These are phyloP conservation scores for Maniola jurtina DNA, from an alignment of 1,140 invertebrate genomes.

Conservation along the genomic window DNA sequence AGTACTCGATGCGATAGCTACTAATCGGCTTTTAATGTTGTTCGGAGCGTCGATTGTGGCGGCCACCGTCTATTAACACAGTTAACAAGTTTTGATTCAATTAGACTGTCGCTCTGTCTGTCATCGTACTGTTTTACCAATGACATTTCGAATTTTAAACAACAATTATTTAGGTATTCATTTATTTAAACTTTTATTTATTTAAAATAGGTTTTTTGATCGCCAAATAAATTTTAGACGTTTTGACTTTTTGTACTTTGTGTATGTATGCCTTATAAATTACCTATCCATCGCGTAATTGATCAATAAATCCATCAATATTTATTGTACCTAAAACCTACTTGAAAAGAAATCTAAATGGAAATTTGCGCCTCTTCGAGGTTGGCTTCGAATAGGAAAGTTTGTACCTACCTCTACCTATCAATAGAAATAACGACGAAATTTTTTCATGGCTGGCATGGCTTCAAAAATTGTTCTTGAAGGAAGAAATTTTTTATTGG, in stretches of 20 bases:
- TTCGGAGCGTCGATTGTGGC: conserved; percentile 44
- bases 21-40: conserved; percentile 67
- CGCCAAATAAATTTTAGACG: too few species aligned
- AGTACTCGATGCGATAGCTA: conserved; percentile 1
- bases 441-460: not conserved
- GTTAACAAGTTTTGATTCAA: conserved; percentile 60
- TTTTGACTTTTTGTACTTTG: too few species aligned
- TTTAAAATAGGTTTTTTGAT: too few species aligned
- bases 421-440: not conserved
- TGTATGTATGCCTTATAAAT: too few species aligned
- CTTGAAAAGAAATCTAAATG: not conserved
- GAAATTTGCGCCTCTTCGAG: conserved; percentile 1
- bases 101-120: conserved; percentile 40
- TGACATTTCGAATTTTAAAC: too few species aligned
- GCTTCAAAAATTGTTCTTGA: conserved; percentile 4
- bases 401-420: not conserved
- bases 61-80: conserved; percentile 61
- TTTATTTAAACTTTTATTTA: too few species aligned
- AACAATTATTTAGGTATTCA: too few species aligned
- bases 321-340: not conserved
- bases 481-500: not conserved
- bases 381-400: not conserved
- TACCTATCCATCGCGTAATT: not conserved
- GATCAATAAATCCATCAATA: not conserved
- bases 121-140: conserved; percentile 33